Conservation (phyloP, 2,113 vertebrate genomes). For the Ondatra zibethicus region DNA sequence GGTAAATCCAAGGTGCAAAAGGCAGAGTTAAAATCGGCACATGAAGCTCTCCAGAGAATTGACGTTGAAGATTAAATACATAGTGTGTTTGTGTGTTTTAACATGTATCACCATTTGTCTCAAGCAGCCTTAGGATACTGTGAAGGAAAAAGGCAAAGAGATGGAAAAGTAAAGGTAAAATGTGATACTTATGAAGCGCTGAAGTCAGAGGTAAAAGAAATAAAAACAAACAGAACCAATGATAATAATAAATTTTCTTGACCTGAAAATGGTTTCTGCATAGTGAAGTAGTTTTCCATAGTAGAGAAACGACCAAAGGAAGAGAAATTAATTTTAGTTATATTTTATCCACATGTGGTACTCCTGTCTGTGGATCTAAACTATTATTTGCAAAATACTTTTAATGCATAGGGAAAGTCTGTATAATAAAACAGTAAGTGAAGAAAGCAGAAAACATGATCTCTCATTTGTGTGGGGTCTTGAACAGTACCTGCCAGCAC, state of each 20-base stretch:
- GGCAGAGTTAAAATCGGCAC: background rate
- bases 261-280: background rate
- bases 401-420: background rate
- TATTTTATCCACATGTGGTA: background rate
- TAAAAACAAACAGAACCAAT: background rate
- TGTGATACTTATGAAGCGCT: background rate
- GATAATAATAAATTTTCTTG: background rate
- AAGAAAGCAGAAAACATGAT: background rate
- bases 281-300: background rate
- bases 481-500: background rate
- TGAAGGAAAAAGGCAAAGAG: background rate
- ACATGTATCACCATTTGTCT: background rate
- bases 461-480: background rate
- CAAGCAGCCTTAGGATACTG: background rate
- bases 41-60: background rate
- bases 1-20: background rate
- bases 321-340: background rate
- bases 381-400: conserved; percentile 2
- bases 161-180: background rate
- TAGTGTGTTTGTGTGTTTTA: background rate
- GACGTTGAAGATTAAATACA: background rate
- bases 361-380: background rate
- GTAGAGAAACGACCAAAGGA: background rate
- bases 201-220: background rate
- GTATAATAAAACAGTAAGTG: background rate